Evolutionary conservation across 1,140 invertebrate genomes (phyloP), one percentile per base, ranked within the genome.

Genomic region (Panagrolaimus sp.): DNA sequence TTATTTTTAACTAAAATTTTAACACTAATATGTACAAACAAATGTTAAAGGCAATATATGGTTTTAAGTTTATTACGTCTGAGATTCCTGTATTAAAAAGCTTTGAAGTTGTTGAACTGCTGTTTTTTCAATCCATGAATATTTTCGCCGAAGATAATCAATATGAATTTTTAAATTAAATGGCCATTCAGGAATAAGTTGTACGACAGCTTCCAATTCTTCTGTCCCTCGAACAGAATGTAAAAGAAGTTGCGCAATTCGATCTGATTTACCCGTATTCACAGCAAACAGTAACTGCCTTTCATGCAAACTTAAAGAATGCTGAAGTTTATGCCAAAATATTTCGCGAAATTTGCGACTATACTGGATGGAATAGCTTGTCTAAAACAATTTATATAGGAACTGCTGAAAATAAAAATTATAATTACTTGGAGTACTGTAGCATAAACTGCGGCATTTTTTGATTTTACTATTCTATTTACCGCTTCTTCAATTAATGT

Each of bases 371-470:
- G 77, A 72, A 48, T 79, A 78, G 25, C 63, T 64, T 27, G 16
- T 65, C 75, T 77, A 42, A 67, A 78, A 25, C 0, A 11, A 65
- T n/a, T 31, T 8, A 77, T 57, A 43, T 46, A 65, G 13, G 64
- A 66, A 72, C 57, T 68, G 42, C 5, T 74, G 51, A 67, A 43
- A 25, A 27, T 25, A 27, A 42, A 48, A 65, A 31, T 31, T 46
- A n/a, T 13, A 65, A 57, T 44, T 47, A 81, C 78, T 63, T 80
- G 73, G 14, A 80, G 66, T 16, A 73, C 73, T 9, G 78, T 76
- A 8, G 68, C 69, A 63, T 80, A 82, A 63, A 83, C 65, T 20
- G 74, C 77, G 9, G 74, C 80, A 74, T 82, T 82, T 43, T 67
- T 74, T 8, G 81, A 77, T 45, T 66, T 53, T 0, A 82, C 66